Percentiles rank a stretch among this genome's conserved stretches.
Conservation (phyloP, 2,797 vertebrate species). For the Syngnathus acus region DNA sequence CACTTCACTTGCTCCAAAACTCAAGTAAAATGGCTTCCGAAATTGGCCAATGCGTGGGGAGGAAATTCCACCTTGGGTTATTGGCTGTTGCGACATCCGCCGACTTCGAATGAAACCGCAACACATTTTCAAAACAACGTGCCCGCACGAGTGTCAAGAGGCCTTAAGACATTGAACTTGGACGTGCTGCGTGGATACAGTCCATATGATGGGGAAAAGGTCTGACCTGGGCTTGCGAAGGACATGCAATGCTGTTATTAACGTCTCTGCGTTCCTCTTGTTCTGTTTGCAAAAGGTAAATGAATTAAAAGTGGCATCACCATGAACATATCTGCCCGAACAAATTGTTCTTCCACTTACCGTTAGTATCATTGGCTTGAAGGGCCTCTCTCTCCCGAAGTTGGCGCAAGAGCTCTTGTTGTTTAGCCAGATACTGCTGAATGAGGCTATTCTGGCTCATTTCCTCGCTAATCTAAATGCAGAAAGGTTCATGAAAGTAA, state of each 20-base stretch:
- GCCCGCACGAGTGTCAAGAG: no score
- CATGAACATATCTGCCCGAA: background rate
- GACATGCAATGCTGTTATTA: constrained; percentile 61
- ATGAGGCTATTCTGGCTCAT: constrained; percentile 96
- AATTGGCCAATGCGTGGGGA: no score
- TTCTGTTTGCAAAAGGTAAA: constrained; percentile 46
- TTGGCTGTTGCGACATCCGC: no score
- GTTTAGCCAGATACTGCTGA: constrained; percentile 91
- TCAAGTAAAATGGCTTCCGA: no score
- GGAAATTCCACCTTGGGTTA: no score
- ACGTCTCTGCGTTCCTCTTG: constrained; percentile 63
- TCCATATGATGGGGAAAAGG: background rate
- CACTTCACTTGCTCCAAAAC: no score
- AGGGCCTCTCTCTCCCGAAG: constrained; percentile 83
- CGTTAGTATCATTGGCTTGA: constrained; percentile 80
- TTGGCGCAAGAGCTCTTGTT: constrained; percentile 85
- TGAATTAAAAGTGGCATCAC: background rate
- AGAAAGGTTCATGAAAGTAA: constrained; percentile 15
- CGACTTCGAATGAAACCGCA: no score
- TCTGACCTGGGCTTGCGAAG: constrained; percentile 65
- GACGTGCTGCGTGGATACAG: no score
- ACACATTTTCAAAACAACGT: no score
- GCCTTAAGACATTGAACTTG: no score
- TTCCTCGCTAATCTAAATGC: constrained; percentile 84
- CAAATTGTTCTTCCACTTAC: constrained; percentile 52